Conservation (phyloP, 1,140 invertebrate species). For the Caenorhabditis inopinata region DNA sequence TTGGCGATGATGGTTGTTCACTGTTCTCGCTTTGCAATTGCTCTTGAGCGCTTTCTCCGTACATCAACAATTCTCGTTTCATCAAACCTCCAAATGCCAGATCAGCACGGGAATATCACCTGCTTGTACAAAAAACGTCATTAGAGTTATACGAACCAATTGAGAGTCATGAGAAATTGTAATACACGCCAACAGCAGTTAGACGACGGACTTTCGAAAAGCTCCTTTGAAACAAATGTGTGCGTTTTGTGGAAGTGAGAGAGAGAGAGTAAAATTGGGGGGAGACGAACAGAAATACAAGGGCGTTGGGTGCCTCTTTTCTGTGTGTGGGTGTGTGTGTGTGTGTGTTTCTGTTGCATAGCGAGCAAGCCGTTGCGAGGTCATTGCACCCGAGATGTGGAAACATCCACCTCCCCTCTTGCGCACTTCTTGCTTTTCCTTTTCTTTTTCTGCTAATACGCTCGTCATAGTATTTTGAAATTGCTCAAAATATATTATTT, state of each 20-base stretch:
- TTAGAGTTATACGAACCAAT: background rate
- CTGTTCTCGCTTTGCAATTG: no score
- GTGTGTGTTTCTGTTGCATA: conserved; percentile 23
- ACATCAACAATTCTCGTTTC: no score
- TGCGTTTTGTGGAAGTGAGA: background rate
- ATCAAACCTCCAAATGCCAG: no score
- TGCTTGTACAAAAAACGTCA: background rate
- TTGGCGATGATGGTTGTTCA: no score
- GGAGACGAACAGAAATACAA: background rate
- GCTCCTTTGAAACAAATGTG: conserved; percentile 14
- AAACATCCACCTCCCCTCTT: conserved; percentile 10
- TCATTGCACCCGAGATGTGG: background rate
- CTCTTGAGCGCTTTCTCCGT: no score
- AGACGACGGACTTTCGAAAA: background rate
- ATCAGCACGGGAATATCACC: no score
- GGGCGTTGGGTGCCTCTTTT: background rate
- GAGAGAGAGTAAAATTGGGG: background rate
- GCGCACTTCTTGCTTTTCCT: background rate
- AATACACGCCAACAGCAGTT: background rate
- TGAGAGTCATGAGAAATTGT: background rate
- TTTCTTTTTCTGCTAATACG: no score
- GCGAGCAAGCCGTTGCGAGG: background rate
- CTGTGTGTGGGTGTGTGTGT: no score
- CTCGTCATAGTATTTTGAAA: no score
- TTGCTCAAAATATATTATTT: no score